Evolutionary conservation across 2,888 invertebrate species (phyloP).

Genomic region (Archips crataeganus): DNA sequence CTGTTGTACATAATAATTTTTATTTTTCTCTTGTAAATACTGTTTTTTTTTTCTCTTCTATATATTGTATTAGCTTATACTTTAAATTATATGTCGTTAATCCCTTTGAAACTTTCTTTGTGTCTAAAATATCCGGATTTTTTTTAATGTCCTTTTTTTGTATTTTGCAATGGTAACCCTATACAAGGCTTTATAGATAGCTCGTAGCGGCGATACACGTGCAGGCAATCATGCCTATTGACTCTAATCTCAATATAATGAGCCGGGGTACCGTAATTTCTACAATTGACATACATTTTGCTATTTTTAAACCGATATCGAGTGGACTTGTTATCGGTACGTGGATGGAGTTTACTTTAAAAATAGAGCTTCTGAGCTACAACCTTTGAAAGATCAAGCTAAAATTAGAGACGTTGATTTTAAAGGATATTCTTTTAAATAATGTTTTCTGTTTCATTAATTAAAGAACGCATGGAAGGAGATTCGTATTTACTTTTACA

Average conservation of each 20-base stretch:
- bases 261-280: conserved; percentile 23
- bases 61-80: too few species aligned
- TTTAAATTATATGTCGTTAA: too few species aligned
- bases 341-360: conserved; percentile 3
- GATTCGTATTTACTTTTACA: too few species aligned
- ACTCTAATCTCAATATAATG: conserved; percentile 50
- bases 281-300: conserved; percentile 36
- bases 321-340: conserved; percentile 14
- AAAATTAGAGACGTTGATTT: neutral
- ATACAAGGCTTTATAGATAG: neutral
- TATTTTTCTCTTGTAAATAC: too few species aligned
- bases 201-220: conserved; percentile 59
- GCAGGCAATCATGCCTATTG: conserved; percentile 61
- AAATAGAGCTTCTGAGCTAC: conserved; percentile 13
- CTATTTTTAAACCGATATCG: conserved; percentile 34
- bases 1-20: too few species aligned
- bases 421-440: neutral
- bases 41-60: too few species aligned
- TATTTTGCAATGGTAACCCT: neutral
- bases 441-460: neutral
- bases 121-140: too few species aligned
- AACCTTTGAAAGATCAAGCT: neutral
- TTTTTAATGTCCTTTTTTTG: too few species aligned
- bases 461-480: too few species aligned
- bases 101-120: too few species aligned